Conservation (phyloP, 2,797 vertebrate genomes). For the Cygnus olor region DNA sequence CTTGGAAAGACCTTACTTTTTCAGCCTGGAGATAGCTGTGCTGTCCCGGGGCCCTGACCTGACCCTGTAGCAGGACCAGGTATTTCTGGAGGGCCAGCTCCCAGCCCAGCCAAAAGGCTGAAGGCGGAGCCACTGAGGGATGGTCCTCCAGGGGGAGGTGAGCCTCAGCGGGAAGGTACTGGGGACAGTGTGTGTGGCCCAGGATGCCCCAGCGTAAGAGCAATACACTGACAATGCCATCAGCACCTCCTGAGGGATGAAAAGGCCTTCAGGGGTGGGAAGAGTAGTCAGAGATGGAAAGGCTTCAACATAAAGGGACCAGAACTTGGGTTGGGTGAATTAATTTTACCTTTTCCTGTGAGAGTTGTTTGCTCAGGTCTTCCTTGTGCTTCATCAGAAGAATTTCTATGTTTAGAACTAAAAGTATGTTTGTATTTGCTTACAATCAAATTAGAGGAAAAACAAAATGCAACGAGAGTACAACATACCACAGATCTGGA, state of each 20-base stretch:
- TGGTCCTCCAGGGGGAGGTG: neutral
- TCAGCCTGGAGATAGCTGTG: fast-evolving
- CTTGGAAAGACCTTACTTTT: fast-evolving
- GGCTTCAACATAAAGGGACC: neutral
- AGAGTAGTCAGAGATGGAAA: neutral
- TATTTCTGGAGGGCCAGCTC: neutral
- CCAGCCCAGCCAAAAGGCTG: neutral
- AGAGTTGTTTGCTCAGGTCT: neutral
- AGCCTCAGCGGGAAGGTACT: neutral
- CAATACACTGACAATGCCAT: fast-evolving
- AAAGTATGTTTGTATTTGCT: neutral
- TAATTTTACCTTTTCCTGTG: neutral
- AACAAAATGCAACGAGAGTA: neutral
- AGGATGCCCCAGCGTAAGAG: fast-evolving
- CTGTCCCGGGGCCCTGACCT: neutral
- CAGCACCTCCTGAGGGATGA: neutral
- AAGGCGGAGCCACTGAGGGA: neutral
- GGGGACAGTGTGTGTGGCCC: fast-evolving
- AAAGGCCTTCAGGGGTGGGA: neutral
- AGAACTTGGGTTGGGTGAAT: neutral
- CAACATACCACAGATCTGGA: neutral
- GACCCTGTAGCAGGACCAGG: neutral
- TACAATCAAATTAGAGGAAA: neutral
- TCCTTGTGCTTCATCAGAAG: fast-evolving
- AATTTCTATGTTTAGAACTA: neutral